Evolutionary conservation across 2,113 vertebrate genomes (phyloP), one percentile per base, ranked within the genome.

Genomic region (Sceloporus undulatus): DNA sequence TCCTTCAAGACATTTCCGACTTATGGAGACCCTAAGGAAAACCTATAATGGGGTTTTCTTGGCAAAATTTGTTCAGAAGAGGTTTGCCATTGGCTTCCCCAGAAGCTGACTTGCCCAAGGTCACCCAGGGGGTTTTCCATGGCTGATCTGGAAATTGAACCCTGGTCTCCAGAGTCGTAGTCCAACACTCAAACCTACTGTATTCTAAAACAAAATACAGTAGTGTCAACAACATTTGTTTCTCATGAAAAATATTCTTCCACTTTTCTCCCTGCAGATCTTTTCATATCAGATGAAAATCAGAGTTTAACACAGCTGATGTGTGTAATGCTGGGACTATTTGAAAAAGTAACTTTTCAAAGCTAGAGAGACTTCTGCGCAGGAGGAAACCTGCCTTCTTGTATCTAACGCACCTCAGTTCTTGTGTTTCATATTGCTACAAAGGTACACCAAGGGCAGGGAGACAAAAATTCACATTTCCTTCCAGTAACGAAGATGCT

Each of bases 151-250:
- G 48, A 7, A 48, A 3, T 48, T 7, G 48, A 48, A 48, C 48
- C 48, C 48, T 48, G 48, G 48, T 48, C 48, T 48, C 48, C 4
- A 48, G 48, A 48, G 48, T 48, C 48, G 7, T 48, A 48, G 48
- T 48, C 48, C 48, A 48, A 48, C 48, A 48, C 48, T 48, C 48
- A 48, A 48, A 48, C 48, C 48, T 48, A 48, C 48, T 6, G 48
- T 85, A 6, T 71, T 73, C 78, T 59, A 52, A 92, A 74, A 29
- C 89, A 78, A 87, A 89, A 91, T 85, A 68, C 78, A 42, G 76
- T 84, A 68, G 82, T 13, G 82, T 82, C 65, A 92, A 87, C 88
- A 42, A 42, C 65, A 85, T 87, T 56, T 48, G 87, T 83, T 90
- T 89, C 4, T 27, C 40, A 42, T 62, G 79, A 21, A 75, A 66